Percentiles rank a stretch among this genome's conserved stretches.
Evolutionary conservation across 2,113 vertebrate genomes (phyloP).

Genomic region (Toxotes chatareus): DNA sequence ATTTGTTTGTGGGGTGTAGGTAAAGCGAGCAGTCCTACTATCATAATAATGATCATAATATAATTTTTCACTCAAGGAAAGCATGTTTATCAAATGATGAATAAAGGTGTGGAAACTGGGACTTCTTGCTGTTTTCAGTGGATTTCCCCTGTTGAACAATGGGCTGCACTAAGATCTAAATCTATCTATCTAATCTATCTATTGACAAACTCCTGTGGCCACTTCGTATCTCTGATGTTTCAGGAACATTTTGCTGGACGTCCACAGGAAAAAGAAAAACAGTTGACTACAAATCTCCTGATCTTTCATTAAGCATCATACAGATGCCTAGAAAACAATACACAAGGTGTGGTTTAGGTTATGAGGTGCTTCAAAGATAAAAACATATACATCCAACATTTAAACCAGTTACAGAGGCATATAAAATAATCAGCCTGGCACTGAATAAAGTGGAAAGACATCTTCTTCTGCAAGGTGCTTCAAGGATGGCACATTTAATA

Average conservation of each 20-base stretch:
- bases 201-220: too few relatives aligned
- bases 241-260: neutral
- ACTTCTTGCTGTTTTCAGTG: neutral
- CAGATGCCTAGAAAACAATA: neutral
- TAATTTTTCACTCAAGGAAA: neutral
- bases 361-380: neutral
- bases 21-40: neutral
- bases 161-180: neutral
- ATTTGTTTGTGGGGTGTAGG: neutral
- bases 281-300: neutral
- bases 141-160: neutral
- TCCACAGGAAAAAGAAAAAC: neutral
- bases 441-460: neutral
- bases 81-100: neutral
- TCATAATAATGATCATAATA: neutral
- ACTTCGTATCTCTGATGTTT: slow-evolving; percentile 2
- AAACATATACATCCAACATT: neutral
- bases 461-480: neutral
- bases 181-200: too few relatives aligned
- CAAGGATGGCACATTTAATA: neutral
- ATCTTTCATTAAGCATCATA: neutral
- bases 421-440: too few relatives aligned
- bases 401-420: neutral
- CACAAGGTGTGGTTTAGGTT: neutral
- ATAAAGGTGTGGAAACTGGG: slow-evolving; percentile 6